Conservation (phyloP, 2,888 invertebrate genomes). For the Cephus runcator region DNA sequence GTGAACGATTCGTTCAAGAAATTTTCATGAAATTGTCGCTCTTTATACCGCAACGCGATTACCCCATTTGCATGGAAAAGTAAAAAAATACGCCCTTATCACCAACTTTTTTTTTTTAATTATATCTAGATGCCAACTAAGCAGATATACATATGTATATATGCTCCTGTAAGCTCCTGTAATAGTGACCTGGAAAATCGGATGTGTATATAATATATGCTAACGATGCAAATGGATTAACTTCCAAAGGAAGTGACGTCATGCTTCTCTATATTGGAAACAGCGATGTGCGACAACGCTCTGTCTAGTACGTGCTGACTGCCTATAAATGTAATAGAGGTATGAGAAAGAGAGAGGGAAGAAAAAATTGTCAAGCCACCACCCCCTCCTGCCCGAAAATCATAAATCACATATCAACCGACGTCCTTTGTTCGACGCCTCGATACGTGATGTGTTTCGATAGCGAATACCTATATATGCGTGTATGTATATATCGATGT, state of each 20-base stretch:
- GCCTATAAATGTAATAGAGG: neutral
- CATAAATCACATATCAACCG: slow-evolving; percentile 36
- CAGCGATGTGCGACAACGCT: neutral
- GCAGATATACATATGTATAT: too few relatives aligned
- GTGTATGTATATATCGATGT: neutral
- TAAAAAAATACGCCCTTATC: too few relatives aligned
- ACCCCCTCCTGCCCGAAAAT: slow-evolving; percentile 23
- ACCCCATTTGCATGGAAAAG: neutral
- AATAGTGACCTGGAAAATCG: too few relatives aligned
- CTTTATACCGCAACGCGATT: too few relatives aligned
- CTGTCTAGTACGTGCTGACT: neutral
- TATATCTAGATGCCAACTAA: too few relatives aligned
- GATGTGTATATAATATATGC: too few relatives aligned
- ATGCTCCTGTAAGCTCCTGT: too few relatives aligned
- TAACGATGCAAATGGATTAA: neutral
- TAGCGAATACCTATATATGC: neutral
- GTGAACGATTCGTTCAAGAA: too few relatives aligned
- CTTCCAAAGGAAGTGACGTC: neutral
- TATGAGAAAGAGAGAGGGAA: slow-evolving; percentile 11
- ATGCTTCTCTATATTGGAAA: neutral
- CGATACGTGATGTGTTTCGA: neutral
- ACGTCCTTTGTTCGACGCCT: neutral
- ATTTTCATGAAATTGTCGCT: too few relatives aligned
- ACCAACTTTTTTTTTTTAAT: too few relatives aligned
- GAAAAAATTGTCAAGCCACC: slow-evolving; percentile 31